Evolutionary conservation across 2,113 vertebrate genomes (phyloP).

Genomic region (Nestor notabilis): DNA sequence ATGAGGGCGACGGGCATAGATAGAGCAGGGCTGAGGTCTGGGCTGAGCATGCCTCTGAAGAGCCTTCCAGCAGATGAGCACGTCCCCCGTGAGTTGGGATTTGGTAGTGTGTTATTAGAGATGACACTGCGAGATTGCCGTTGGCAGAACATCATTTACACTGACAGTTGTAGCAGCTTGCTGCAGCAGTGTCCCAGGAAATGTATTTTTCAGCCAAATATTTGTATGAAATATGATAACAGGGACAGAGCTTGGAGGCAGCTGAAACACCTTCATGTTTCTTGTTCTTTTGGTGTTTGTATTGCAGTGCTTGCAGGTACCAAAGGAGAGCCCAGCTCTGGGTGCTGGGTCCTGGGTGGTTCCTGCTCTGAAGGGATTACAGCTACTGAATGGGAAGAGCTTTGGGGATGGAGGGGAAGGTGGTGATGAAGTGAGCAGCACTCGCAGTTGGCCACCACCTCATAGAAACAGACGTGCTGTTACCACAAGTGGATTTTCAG

Average conservation of each 20-base stretch:
- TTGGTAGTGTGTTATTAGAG: conserved; percentile 41
- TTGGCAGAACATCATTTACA: conserved; percentile 57
- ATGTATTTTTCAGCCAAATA: conserved; percentile 61
- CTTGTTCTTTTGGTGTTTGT: neutral
- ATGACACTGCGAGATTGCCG: conserved; percentile 38
- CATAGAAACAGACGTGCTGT: conserved; percentile 48
- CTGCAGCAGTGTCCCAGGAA: conserved; percentile 56
- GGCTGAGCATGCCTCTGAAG: neutral
- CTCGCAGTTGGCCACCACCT: conserved; percentile 61
- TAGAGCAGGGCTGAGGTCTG: neutral
- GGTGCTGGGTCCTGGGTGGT: neutral
- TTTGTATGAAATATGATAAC: conserved; percentile 50
- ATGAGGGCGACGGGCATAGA: neutral
- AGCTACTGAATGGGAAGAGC: neutral
- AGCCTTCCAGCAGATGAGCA: conserved; percentile 24
- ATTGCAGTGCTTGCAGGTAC: neutral
- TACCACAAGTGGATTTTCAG: conserved; percentile 57
- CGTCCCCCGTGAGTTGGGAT: neutral
- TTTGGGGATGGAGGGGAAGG: neutral
- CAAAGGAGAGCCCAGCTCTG: neutral
- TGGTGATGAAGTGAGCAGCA: conserved; percentile 62
- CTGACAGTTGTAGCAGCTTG: conserved; percentile 58
- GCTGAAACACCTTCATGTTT: neutral
- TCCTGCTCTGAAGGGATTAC: neutral
- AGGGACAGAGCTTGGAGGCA: conserved; percentile 36